Base-by-base conservation (phyloP, 2,888 invertebrate genomes). In the Lepidocyrtinus sp. region DNA sequence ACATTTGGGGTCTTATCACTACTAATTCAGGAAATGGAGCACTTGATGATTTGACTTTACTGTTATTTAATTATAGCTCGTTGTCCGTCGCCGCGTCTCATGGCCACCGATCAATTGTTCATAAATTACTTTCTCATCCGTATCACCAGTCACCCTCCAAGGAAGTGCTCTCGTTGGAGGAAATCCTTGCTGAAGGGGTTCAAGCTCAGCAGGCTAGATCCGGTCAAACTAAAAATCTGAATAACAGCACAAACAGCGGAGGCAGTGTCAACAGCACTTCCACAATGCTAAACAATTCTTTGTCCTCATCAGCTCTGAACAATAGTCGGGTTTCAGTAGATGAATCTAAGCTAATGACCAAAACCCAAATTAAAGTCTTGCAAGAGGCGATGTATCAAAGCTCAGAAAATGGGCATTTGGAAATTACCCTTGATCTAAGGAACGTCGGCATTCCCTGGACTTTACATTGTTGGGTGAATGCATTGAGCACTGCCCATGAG, bases 301-400 rank as follows among this genome's bases (percentile, higher is more conserved):
- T 70, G 36, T 64, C 70, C 17, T 21, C 68, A 19, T 63, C 26
- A 25, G 27, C 21, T 3, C 2, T 26, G 70, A 21, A 17, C 55
- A 67, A 65, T 12, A 36, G 59, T 24, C 15, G 88, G 85, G 83
- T 87, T 85, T 84, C 87, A 77, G 7, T 69, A 1, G 85, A 89
- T 84, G 87, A 87, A 80, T 88, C 87, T 70, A 88, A 88, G 87
- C 86, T 88, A 84, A 91, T 95, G 87, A 95, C 92, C 86, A 96
- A 96, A 89, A 91, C 92, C 36, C 96, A 96, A 89, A 93, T 94
- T 84, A 93, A 95, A 86, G 93, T 94, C 61, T 90, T 96, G 77
- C 96, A 96, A 88, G 96, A 97, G 89, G 96, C 97, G 22, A 95
- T 97, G 95, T 97, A 97, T 88, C 96, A 96, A 88, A 95, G 96